Evolutionary conservation across 1,140 invertebrate species (phyloP).

Genomic region (Lepidotrigona ventralis): DNA sequence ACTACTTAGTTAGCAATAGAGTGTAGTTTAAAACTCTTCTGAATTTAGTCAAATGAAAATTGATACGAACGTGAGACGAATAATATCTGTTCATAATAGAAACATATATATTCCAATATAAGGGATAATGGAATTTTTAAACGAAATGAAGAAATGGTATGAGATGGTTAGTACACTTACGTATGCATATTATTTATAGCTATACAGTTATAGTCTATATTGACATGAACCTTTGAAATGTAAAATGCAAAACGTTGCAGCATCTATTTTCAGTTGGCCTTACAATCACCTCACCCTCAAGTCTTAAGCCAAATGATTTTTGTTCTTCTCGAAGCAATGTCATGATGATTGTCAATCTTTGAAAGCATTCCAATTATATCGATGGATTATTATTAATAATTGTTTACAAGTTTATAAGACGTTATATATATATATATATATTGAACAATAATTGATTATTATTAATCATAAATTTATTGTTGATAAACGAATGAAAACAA

Average conservation of each 20-base stretch:
- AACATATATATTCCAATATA: not conserved
- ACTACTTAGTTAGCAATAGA: not conserved
- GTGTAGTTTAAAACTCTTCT: not conserved
- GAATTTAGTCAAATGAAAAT: not conserved
- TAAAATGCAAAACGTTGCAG: constrained; percentile 36
- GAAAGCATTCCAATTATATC: constrained; percentile 33
- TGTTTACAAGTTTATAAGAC: not conserved
- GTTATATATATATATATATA: not conserved
- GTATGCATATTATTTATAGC: constrained; percentile 6
- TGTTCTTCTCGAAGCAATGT: constrained; percentile 28
- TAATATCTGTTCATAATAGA: not conserved
- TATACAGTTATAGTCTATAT: not conserved
- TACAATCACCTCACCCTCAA: constrained; percentile 6
- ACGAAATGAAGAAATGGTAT: too few species aligned
- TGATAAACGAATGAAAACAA: too few species aligned
- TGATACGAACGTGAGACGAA: not conserved
- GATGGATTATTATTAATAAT: constrained; percentile 35
- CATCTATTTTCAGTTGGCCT: constrained; percentile 37
- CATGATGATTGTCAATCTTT: constrained; percentile 2
- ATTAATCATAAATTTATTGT: not conserved
- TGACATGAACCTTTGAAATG: constrained; percentile 25
- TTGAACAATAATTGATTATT: not conserved
- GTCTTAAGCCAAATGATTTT: constrained; percentile 35
- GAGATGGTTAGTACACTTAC: not conserved
- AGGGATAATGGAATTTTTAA: not conserved